Evolutionary conservation across 2,113 vertebrate species (phyloP).

Genomic region (Pseudonaja textilis): DNA sequence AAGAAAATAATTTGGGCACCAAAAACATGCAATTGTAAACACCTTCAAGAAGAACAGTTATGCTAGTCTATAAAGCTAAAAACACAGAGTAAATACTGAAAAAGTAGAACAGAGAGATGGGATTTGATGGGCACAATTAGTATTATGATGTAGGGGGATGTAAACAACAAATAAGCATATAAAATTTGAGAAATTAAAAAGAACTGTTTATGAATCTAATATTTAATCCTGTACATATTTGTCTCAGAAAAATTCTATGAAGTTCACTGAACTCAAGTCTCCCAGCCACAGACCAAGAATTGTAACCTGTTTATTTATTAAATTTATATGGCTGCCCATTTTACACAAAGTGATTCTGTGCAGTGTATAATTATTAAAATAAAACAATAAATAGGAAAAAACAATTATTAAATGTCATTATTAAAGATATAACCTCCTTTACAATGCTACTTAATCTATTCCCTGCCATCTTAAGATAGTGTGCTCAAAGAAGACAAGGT

Average conservation of each 20-base stretch:
- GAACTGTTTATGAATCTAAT: neutral
- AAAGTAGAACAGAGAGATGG: neutral
- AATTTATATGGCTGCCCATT: neutral
- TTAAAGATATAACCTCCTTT: neutral
- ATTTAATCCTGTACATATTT: neutral
- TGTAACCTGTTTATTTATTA: neutral
- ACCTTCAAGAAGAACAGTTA: neutral
- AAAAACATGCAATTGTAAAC: neutral
- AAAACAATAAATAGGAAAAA: neutral
- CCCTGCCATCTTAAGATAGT: neutral
- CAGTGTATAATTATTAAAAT: neutral
- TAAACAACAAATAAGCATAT: neutral
- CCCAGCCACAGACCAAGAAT: neutral
- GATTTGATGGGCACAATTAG: neutral
- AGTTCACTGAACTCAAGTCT: neutral
- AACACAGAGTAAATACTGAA: neutral
- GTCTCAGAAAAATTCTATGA: no score
- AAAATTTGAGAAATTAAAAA: conserved; percentile 4
- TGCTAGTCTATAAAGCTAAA: neutral
- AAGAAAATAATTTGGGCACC: neutral
- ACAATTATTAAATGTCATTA: neutral
- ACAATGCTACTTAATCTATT: neutral
- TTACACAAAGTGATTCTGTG: neutral
- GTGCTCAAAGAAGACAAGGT: neutral
- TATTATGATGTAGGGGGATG: neutral